These are phyloP conservation scores for Zophobas atratus DNA, from an alignment of 1,140 invertebrate species.

Conservation along the genomic window DNA sequence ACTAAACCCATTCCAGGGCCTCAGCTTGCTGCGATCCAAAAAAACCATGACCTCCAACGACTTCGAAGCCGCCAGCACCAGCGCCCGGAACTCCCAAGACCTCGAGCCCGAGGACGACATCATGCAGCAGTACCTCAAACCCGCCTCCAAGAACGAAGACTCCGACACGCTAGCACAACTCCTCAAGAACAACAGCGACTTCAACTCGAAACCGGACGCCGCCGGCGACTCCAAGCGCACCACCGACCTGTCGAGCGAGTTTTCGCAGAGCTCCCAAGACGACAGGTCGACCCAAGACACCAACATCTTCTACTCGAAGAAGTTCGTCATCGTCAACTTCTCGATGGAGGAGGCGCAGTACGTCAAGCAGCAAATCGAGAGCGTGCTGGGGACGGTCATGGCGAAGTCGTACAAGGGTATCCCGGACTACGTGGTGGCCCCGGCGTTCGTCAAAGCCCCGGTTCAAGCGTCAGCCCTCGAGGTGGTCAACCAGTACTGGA, in stretches of 20 bases:
- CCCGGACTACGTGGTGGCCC: slow-evolving; percentile 70
- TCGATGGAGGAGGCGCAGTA: slow-evolving; percentile 65
- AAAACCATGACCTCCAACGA: slow-evolving; percentile 50
- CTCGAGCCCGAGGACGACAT: slow-evolving; percentile 29
- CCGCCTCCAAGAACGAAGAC: slow-evolving; percentile 10
- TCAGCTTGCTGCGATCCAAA: slow-evolving; percentile 54
- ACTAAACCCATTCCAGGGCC: slow-evolving; percentile 52
- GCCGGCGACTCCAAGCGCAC: neutral
- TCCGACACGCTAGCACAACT: neutral
- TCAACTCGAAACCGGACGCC: neutral
- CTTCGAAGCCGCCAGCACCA: slow-evolving; percentile 15
- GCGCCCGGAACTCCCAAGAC: slow-evolving; percentile 19
- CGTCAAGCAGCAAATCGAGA: slow-evolving; percentile 54
- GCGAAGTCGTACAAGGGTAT: slow-evolving; percentile 67
- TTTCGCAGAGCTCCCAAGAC: slow-evolving; percentile 1
- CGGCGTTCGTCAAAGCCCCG: slow-evolving; percentile 9
- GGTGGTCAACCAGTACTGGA: slow-evolving; percentile 74
- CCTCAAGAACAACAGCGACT: neutral
- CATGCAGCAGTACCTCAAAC: slow-evolving; percentile 56
- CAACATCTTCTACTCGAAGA: slow-evolving; percentile 1
- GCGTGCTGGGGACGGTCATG: slow-evolving; percentile 63
- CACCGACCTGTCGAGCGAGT: neutral
- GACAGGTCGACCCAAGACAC: neutral
- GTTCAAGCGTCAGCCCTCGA: slow-evolving; percentile 67
- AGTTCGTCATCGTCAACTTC: slow-evolving; percentile 64